Percentiles rank a stretch among this genome's conserved stretches.
Evolutionary conservation across 2,888 invertebrate species (phyloP).

Genomic region (Megalurothrips usitatus): DNA sequence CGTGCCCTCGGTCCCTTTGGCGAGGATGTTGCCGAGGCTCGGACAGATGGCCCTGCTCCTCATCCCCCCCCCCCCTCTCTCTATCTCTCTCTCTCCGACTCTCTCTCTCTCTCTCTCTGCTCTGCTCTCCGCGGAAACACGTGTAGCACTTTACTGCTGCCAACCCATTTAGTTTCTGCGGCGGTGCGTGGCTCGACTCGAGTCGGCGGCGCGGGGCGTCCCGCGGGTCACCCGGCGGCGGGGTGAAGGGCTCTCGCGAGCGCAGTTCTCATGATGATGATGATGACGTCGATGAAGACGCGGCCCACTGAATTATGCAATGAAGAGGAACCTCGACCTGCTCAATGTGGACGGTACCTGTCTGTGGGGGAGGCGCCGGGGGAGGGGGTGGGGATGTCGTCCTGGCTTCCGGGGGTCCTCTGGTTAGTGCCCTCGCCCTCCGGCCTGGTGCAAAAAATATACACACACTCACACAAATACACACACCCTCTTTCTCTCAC

Average conservation of each 20-base stretch:
- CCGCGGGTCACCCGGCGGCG: too few species aligned
- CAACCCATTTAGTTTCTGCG: neutral
- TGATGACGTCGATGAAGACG: too few species aligned
- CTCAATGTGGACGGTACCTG: too few species aligned
- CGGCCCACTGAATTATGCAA: too few species aligned
- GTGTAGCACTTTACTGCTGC: constrained; percentile 16
- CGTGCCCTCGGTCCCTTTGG: neutral
- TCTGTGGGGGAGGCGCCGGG: too few species aligned
- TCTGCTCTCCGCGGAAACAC: neutral
- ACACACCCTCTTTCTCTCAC: too few species aligned
- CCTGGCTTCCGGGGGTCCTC: neutral
- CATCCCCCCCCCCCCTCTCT: neutral
- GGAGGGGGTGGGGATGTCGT: too few species aligned
- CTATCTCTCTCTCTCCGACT: neutral
- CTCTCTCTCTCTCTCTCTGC: neutral
- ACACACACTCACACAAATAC: too few species aligned
- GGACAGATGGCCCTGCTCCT: too few species aligned
- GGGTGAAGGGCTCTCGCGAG: neutral
- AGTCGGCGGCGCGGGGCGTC: neutral
- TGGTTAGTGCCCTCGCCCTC: neutral
- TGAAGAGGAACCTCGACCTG: too few species aligned
- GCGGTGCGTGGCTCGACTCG: neutral
- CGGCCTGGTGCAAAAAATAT: too few species aligned
- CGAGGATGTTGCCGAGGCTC: neutral
- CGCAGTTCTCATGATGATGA: too few species aligned